Evolutionary conservation across 1,140 invertebrate genomes (phyloP).

Genomic region (Drosophila mauritiana): DNA sequence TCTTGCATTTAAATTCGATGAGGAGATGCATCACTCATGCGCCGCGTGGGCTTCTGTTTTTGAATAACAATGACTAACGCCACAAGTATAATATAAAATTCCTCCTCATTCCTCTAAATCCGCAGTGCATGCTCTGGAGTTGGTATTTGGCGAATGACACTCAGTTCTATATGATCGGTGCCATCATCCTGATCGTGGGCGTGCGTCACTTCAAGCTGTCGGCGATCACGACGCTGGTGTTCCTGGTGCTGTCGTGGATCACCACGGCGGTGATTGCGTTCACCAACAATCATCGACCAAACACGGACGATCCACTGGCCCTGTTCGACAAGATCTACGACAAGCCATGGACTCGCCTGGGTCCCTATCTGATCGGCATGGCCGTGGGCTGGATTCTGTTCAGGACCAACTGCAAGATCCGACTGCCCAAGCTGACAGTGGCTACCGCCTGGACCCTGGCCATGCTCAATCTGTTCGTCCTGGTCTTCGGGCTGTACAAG

Average conservation of each 20-base stretch:
- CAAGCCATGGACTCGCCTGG: constrained; percentile 93
- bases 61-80: too few relatives aligned
- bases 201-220: constrained; percentile 90
- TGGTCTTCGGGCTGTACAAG: constrained; percentile 92
- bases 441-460: constrained; percentile 89
- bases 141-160: constrained; percentile 95
- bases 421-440: constrained; percentile 90
- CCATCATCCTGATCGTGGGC: constrained; percentile 91
- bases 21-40: too few relatives aligned
- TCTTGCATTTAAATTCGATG: too few relatives aligned
- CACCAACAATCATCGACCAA: constrained; percentile 91
- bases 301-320: constrained; percentile 91
- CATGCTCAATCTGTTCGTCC: constrained; percentile 87
- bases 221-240: constrained; percentile 87
- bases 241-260: constrained; percentile 90
- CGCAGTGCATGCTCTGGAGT: constrained; percentile 94
- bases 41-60: not conserved
- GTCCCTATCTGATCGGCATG: constrained; percentile 93
- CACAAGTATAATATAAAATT: too few relatives aligned
- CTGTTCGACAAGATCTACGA: constrained; percentile 95
- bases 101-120: not conserved
- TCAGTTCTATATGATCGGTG: constrained; percentile 92
- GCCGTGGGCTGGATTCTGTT: constrained; percentile 92
- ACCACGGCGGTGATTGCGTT: constrained; percentile 93
- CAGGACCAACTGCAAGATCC: constrained; percentile 92